A percentile compares a stretch with the other conserved stretches of the same genome.
Evolutionary conservation across 2,888 invertebrate genomes (phyloP).

Genomic region (Andrena haemorrhoa): DNA sequence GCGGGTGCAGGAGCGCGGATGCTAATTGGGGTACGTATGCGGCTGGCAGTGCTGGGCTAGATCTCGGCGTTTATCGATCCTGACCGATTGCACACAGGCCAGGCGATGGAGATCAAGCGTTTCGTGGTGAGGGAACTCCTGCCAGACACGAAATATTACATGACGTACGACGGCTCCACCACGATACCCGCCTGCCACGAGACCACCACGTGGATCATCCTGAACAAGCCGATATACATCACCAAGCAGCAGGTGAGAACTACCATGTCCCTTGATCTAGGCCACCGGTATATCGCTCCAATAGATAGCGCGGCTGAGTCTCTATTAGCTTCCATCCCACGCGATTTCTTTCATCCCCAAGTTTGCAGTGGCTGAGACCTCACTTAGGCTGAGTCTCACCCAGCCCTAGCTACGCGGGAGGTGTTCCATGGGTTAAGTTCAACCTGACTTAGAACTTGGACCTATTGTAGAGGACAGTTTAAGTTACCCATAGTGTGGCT

Average conservation of each 20-base stretch:
- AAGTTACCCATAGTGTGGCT: too few species aligned
- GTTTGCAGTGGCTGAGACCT: neutral
- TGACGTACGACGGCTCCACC: slow-evolving; percentile 99
- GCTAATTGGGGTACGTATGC: slow-evolving; percentile 63
- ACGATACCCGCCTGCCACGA: slow-evolving; percentile 99
- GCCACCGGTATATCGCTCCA: neutral
- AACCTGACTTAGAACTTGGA: neutral
- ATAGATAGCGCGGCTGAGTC: neutral
- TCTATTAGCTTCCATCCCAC: neutral
- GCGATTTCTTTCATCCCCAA: neutral
- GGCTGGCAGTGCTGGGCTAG: slow-evolving; percentile 50
- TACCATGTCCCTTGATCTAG: neutral
- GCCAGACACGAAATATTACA: slow-evolving; percentile 97
- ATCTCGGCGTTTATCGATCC: slow-evolving; percentile 74
- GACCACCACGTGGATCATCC: slow-evolving; percentile 99
- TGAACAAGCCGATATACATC: slow-evolving; percentile 99
- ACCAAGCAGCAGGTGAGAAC: slow-evolving; percentile 96
- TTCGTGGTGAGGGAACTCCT: slow-evolving; percentile 95
- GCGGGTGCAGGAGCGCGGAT: slow-evolving; percentile 45
- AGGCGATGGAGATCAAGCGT: slow-evolving; percentile 93
- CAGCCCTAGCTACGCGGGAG: neutral
- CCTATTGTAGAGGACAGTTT: neutral
- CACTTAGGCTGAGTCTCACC: neutral
- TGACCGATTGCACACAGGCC: slow-evolving; percentile 87
- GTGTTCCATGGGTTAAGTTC: neutral